Conservation (phyloP, 2,797 vertebrate genomes). For the Phrynocephalus forsythii region DNA sequence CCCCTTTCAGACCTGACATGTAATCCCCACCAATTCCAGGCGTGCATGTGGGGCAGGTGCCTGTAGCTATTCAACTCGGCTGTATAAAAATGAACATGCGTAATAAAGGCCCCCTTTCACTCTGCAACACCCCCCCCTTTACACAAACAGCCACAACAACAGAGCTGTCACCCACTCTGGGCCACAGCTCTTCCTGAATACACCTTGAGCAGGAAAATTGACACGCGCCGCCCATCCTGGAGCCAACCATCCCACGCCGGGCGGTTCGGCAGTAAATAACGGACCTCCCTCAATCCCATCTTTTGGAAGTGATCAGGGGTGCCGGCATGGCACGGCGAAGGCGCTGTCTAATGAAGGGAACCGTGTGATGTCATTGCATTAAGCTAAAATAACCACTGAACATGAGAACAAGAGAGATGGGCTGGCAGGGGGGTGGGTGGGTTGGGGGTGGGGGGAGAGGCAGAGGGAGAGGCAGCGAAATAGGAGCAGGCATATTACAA, state of each 20-base stretch:
- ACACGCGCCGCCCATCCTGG: fast-evolving
- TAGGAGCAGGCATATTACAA: constrained; percentile 86
- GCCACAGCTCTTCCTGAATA: neutral
- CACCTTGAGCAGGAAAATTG: fast-evolving
- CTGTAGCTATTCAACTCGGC: neutral
- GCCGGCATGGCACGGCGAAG: constrained; percentile 31
- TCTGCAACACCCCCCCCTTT: fast-evolving
- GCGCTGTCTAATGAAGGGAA: constrained; percentile 76
- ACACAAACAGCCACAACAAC: fast-evolving
- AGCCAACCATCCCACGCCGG: neutral
- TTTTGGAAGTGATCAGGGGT: constrained; percentile 25
- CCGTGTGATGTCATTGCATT: constrained; percentile 83
- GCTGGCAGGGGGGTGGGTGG: constrained; percentile 57
- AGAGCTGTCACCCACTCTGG: fast-evolving
- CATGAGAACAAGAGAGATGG: constrained; percentile 74
- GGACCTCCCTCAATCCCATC: neutral
- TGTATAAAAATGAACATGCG: neutral
- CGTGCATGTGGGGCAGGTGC: neutral
- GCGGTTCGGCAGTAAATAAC: neutral
- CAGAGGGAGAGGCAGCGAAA: constrained; percentile 70
- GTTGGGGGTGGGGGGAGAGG: constrained; percentile 56
- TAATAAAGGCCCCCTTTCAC: fast-evolving
- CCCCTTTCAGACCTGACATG: constrained; percentile 17
- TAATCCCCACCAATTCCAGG: neutral
- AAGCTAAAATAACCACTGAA: constrained; percentile 84